Evolutionary conservation across 2,888 invertebrate species (phyloP).

Genomic region (Torymus aiolomorphi): DNA sequence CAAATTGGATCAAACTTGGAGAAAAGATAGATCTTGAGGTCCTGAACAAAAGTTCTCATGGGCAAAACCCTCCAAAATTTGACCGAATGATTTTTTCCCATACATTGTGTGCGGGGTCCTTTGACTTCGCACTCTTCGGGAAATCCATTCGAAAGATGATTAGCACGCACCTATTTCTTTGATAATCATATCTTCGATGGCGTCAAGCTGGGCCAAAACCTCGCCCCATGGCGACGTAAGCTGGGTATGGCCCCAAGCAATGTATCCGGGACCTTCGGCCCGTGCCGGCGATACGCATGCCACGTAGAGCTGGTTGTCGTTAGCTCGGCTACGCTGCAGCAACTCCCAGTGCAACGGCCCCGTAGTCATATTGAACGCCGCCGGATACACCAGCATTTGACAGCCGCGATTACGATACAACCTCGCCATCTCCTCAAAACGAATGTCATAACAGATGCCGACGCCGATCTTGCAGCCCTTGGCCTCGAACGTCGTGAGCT

Average conservation of each 20-base stretch:
- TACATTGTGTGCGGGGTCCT: no score
- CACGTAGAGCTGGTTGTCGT: slow-evolving; percentile 93
- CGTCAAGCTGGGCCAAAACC: slow-evolving; percentile 83
- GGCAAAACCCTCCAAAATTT: no score
- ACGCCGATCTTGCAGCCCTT: slow-evolving; percentile 87
- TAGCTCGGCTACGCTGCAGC: slow-evolving; percentile 87
- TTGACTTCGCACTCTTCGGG: background rate
- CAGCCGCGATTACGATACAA: slow-evolving; percentile 84
- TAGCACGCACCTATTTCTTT: slow-evolving; percentile 83
- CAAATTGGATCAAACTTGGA: no score
- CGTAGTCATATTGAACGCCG: slow-evolving; percentile 97
- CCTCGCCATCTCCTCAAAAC: slow-evolving; percentile 92
- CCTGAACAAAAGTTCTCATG: no score
- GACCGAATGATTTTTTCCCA: no score
- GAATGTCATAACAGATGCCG: slow-evolving; percentile 96
- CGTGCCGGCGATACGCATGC: slow-evolving; percentile 91
- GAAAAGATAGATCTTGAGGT: no score
- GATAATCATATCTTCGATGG: slow-evolving; percentile 83
- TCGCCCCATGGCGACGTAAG: slow-evolving; percentile 91
- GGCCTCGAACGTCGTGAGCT: slow-evolving; percentile 84
- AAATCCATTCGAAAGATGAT: background rate
- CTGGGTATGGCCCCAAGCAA: slow-evolving; percentile 93
- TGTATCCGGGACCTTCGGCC: slow-evolving; percentile 83
- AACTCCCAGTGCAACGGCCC: slow-evolving; percentile 96
- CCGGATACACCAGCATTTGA: slow-evolving; percentile 92